Percentiles rank a stretch among this genome's conserved stretches.
phyloP scores from a whole-genome alignment of 1,140 invertebrate genomes.

The Drosophila melanogaster region DNA sequence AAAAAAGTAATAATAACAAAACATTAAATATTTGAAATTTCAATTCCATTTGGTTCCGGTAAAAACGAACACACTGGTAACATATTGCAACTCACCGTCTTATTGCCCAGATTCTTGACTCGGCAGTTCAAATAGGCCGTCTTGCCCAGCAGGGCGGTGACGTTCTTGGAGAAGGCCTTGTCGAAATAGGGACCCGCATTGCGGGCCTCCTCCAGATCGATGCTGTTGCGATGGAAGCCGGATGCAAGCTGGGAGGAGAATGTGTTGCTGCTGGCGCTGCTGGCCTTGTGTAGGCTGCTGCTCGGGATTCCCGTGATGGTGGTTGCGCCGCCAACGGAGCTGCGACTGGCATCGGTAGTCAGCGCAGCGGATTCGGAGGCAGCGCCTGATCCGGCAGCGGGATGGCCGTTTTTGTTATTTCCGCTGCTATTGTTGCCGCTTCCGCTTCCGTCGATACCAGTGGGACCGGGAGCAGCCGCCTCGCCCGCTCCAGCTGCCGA shows the following conservation, averaged over 20 bases:
- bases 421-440: conserved; percentile 60
- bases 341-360: conserved; percentile 56
- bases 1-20: neutral
- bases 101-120: conserved; percentile 94
- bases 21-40: neutral
- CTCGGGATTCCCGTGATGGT: conserved; percentile 63
- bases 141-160: conserved; percentile 92
- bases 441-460: conserved; percentile 67
- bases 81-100: conserved; percentile 89
- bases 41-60: neutral
- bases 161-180: conserved; percentile 84
- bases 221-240: conserved; percentile 76
- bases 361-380: conserved; percentile 28
- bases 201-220: conserved; percentile 74
- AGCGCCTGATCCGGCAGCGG: conserved; percentile 16
- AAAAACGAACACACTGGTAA: neutral
- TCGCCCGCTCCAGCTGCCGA: conserved; percentile 22
- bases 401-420: conserved; percentile 62
- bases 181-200: conserved; percentile 83
- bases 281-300: conserved; percentile 66
- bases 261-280: conserved; percentile 41
- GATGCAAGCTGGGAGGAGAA: conserved; percentile 48
- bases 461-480: conserved; percentile 31
- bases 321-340: conserved; percentile 18
- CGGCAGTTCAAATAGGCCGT: conserved; percentile 93